These are phyloP conservation scores for Drosophila subsilvestris DNA, from an alignment of 2,888 invertebrate species.

Conservation along the genomic window DNA sequence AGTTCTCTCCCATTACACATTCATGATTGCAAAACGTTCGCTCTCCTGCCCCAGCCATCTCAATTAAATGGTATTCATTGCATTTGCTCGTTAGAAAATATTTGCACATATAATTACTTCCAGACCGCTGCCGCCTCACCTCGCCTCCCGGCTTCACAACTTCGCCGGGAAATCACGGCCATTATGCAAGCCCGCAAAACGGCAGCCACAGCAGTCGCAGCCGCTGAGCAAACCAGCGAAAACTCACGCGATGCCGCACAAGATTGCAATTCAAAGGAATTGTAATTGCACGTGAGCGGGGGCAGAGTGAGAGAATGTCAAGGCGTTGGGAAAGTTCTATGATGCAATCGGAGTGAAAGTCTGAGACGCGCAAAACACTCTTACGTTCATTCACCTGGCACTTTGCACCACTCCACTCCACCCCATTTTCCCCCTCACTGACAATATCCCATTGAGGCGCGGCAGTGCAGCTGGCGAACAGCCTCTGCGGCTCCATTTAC, in stretches of 20 bases:
- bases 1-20: conserved; percentile 36
- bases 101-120: conserved; percentile 72
- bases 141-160: conserved; percentile 3
- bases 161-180: conserved; percentile 20
- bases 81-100: conserved; percentile 72
- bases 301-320: conserved; percentile 58
- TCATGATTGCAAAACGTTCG: conserved; percentile 33
- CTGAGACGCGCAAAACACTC: conserved; percentile 12
- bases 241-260: conserved; percentile 45
- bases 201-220: background rate
- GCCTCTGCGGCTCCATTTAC: conserved; percentile 44
- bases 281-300: conserved; percentile 63
- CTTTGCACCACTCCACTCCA: conserved; percentile 33
- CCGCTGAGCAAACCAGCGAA: conserved; percentile 4
- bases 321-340: conserved; percentile 48
- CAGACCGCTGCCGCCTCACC: conserved; percentile 19
- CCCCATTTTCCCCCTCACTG: conserved; percentile 6
- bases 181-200: conserved; percentile 42
- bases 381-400: conserved; percentile 21
- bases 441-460: conserved; percentile 11
- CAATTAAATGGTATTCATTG: conserved; percentile 69
- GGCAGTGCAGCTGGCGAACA: conserved; percentile 5
- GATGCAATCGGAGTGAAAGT: conserved; percentile 41
- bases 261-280: conserved; percentile 60
- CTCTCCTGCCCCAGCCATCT: conserved; percentile 20